Base-by-base conservation (phyloP, 2,797 vertebrate genomes). In the Clarias platycephalus region DNA sequence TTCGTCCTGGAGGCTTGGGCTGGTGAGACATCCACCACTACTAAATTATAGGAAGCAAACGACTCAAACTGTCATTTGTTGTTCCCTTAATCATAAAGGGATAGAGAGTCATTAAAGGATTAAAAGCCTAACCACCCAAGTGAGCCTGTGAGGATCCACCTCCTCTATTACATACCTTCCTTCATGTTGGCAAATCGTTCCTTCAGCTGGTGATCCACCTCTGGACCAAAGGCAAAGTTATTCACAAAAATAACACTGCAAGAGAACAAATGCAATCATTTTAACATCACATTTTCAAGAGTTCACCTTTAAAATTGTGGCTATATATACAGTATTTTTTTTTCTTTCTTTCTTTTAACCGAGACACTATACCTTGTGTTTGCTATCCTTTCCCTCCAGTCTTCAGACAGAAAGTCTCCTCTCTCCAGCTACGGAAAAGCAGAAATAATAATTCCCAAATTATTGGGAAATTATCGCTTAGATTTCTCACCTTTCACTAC, bases 191-290 rank as follows among this genome's bases (percentile, higher is more conserved):
- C 98, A 90, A 99, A 99, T 70, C 98, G 96, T 90, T 99, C 98
- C 96, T 99, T 99, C 95, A 99, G 95, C 92, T 99, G 98, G 94
- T 99, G 98, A 96, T 99, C 98, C 94, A 99, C 98, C 93, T 99
- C 98, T 90, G 98, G 98, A 94, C 98, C 98, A 92, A 99, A 99
- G 95, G 98, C 98, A 96, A 99, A 99, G 92, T 99, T 99, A 96
- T 99, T 99, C 95, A 99, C 98, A 97, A 99, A 99, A 93, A 99
- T 98, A 95, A 99, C 98, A 96, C 98, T 99, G 96, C 88, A 95
- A 95, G 92, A 92, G 74, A 96, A 94, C 1, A 84, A 76, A 87
- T 67, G 31, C 44, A 67, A 66, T 49, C 40, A 37, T 4, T 1
- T 66, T 28, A 37, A 71, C 44, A n/a, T 15, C 1, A 5, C 9